Evolutionary conservation across 2,888 invertebrate genomes (phyloP).

Genomic region (Andrena trimmerana): DNA sequence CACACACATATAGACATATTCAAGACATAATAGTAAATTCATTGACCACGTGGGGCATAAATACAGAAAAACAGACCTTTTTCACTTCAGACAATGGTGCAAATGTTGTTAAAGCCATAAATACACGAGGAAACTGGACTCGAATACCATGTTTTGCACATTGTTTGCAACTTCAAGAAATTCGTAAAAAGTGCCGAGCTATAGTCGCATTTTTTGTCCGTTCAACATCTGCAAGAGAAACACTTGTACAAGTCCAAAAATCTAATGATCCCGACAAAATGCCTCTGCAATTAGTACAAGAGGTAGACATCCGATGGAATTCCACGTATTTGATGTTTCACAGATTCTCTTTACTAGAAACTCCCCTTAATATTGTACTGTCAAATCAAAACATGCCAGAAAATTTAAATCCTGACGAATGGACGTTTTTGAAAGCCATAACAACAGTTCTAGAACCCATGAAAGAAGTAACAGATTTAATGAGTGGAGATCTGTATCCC

Average conservation of each 20-base stretch:
- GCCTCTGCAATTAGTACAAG: neutral
- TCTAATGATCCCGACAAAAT: neutral
- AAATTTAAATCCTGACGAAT: neutral
- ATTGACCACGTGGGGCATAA: neutral
- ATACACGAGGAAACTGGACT: neutral
- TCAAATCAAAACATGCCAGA: neutral
- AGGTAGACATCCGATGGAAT: neutral
- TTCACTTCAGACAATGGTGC: constrained; percentile 3
- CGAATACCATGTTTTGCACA: constrained; percentile 19
- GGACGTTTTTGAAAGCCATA: no score
- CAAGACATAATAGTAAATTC: neutral
- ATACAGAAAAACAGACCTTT: neutral
- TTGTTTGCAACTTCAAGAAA: neutral
- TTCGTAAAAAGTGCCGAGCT: neutral
- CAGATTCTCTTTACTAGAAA: neutral
- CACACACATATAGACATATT: neutral
- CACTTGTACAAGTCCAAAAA: neutral
- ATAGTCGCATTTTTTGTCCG: neutral
- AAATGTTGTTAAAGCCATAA: neutral
- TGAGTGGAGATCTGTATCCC: constrained; percentile 1
- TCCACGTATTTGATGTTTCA: neutral
- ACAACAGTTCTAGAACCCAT: no score
- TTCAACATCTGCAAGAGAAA: constrained; percentile 1
- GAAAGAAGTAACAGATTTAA: neutral
- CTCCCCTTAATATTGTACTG: neutral